These are phyloP conservation scores for Motacilla alba DNA, from an alignment of 2,113 vertebrate species.

Conservation along the genomic window DNA sequence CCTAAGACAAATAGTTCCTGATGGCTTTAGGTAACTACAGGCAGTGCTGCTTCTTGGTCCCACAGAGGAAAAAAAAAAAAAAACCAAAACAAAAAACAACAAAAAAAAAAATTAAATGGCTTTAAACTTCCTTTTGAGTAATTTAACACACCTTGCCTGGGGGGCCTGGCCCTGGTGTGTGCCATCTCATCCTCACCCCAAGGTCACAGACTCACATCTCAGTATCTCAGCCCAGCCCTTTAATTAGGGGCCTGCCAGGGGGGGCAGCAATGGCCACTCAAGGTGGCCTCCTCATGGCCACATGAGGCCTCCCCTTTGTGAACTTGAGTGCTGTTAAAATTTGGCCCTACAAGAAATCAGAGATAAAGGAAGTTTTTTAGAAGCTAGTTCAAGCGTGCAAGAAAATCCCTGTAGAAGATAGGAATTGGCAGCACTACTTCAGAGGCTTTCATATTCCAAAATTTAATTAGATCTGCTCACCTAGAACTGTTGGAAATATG, in stretches of 20 bases:
- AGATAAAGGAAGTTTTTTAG: not conserved
- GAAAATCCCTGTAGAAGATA: conserved; percentile 12
- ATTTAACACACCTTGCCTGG: not conserved
- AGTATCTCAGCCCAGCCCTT: not conserved
- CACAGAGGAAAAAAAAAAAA: not conserved
- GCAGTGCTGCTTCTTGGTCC: not conserved
- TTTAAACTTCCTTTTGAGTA: not conserved
- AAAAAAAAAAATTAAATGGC: no score
- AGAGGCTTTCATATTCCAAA: conserved; percentile 49
- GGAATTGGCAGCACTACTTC: conserved; percentile 21
- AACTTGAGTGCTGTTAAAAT: not conserved
- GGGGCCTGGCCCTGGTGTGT: not conserved
- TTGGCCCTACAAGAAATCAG: not conserved
- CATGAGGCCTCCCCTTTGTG: not conserved
- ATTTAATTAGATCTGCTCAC: conserved; percentile 44
- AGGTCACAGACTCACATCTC: not conserved
- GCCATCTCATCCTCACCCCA: not conserved
- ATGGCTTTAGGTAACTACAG: not conserved
- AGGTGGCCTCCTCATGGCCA: not conserved
- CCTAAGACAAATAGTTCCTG: not conserved
- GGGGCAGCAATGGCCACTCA: not conserved
- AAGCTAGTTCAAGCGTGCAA: not conserved
- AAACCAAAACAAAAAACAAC: no score
- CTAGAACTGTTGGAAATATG: conserved; percentile 20
- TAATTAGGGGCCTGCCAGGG: not conserved